These are phyloP conservation scores for Lepisosteus oculatus DNA, from an alignment of 2,113 vertebrate genomes.

Conservation along the genomic window DNA sequence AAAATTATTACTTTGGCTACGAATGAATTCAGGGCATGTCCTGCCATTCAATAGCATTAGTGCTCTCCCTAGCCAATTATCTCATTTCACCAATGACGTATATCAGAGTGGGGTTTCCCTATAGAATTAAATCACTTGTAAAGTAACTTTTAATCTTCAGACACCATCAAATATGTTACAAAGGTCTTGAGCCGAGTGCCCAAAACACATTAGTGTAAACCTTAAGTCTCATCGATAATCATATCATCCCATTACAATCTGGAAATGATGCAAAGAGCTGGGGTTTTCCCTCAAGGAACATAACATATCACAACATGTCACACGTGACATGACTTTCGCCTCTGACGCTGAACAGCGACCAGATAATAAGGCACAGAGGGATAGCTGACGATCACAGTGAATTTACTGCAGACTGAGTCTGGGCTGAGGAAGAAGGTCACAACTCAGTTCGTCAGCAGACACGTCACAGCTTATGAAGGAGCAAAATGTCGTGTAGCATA, in stretches of 20 bases:
- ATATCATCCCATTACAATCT: not conserved
- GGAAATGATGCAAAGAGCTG: not conserved
- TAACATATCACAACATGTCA: no score
- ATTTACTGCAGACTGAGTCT: no score
- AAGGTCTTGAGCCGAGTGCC: slow-evolving; percentile 7
- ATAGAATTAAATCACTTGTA: slow-evolving; percentile 13
- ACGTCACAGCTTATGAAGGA: slow-evolving; percentile 5
- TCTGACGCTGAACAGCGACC: not conserved
- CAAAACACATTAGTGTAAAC: slow-evolving; percentile 22
- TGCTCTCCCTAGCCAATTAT: slow-evolving; percentile 5
- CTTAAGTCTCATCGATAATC: slow-evolving; percentile 1
- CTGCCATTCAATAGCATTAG: not conserved
- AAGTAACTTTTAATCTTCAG: slow-evolving; percentile 19
- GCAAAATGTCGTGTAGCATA: slow-evolving; percentile 5
- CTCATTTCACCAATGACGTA: slow-evolving; percentile 27
- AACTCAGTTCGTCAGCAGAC: not conserved
- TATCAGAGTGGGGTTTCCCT: not conserved
- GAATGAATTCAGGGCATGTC: slow-evolving; percentile 1
- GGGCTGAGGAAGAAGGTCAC: not conserved
- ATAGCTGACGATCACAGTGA: no score
- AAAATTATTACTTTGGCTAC: not conserved
- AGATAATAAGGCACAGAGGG: not conserved
- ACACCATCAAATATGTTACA: slow-evolving; percentile 11
- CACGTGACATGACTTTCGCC: not conserved
- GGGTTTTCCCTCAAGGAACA: not conserved